Conservation (phyloP, 2,113 vertebrate genomes). For the Callopanchax toddi region DNA sequence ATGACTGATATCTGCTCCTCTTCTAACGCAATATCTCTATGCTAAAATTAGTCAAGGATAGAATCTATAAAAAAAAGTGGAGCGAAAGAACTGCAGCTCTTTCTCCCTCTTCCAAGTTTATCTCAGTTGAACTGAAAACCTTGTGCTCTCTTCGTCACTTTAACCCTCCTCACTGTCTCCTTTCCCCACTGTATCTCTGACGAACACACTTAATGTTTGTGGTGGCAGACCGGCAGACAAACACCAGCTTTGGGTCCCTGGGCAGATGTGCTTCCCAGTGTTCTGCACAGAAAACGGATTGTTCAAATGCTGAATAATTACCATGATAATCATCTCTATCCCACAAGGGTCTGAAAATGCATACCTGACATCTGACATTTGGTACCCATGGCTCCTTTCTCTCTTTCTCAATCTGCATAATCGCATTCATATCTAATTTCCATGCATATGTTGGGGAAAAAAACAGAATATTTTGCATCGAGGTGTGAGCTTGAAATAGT, state of each 20-base stretch:
- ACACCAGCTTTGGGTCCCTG: slow-evolving; percentile 67
- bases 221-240: slow-evolving; percentile 69
- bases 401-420: slow-evolving; percentile 76
- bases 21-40: slow-evolving; percentile 76
- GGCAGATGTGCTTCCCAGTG: slow-evolving; percentile 67
- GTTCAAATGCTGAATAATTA: slow-evolving; percentile 81
- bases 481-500: slow-evolving; percentile 16
- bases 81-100: slow-evolving; percentile 60
- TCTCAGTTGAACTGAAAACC: slow-evolving; percentile 69
- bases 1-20: slow-evolving; percentile 78
- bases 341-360: slow-evolving; percentile 73
- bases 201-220: slow-evolving; percentile 53
- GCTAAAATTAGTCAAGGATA: slow-evolving; percentile 65
- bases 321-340: slow-evolving; percentile 79
- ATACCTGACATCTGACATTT: slow-evolving; percentile 79
- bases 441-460: slow-evolving; percentile 60
- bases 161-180: slow-evolving; percentile 33
- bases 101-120: slow-evolving; percentile 63
- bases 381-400: slow-evolving; percentile 72
- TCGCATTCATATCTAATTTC: slow-evolving; percentile 70
- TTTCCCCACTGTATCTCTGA: slow-evolving; percentile 55
- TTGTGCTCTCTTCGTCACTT: slow-evolving; percentile 50
- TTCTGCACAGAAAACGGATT: slow-evolving; percentile 63
- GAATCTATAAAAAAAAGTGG: slow-evolving; percentile 61
- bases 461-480: slow-evolving; percentile 41